These are phyloP conservation scores for Phaedon cochleariae DNA, from an alignment of 2,888 invertebrate genomes.

Conservation along the genomic window DNA sequence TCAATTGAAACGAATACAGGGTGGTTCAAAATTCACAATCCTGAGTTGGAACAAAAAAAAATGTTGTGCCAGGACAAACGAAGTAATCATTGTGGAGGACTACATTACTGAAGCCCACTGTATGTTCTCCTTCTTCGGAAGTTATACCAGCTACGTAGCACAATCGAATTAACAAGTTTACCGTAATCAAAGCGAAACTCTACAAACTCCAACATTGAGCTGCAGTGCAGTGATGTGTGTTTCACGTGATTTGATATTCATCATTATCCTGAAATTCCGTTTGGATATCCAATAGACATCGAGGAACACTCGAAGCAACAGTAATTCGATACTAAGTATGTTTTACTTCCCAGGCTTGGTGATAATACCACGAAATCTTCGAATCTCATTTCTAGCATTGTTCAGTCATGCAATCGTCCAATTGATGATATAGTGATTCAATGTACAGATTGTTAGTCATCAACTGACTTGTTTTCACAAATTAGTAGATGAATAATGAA, in stretches of 20 bases:
- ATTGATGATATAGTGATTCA: no score
- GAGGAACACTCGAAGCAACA: neutral
- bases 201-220: neutral
- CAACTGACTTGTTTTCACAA: no score
- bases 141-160: neutral
- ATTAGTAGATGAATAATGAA: no score
- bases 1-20: no score
- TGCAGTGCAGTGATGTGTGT: no score
- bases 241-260: conserved; percentile 12
- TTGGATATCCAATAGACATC: conserved; percentile 12
- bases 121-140: neutral
- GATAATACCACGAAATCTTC: neutral
- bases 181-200: neutral
- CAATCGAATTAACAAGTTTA: neutral
- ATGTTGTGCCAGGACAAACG: no score
- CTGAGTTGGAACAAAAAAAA: no score
- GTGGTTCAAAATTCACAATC: no score
- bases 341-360: conserved; percentile 8
- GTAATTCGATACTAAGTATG: conserved; percentile 24
- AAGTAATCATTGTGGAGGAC: no score
- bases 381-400: conserved; percentile 6
- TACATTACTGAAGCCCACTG: no score
- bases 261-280: conserved; percentile 13
- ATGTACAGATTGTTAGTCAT: no score
- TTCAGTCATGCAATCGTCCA: no score